Evolutionary conservation across 2,888 invertebrate genomes (phyloP).

Genomic region (Drosophila yooni): DNA sequence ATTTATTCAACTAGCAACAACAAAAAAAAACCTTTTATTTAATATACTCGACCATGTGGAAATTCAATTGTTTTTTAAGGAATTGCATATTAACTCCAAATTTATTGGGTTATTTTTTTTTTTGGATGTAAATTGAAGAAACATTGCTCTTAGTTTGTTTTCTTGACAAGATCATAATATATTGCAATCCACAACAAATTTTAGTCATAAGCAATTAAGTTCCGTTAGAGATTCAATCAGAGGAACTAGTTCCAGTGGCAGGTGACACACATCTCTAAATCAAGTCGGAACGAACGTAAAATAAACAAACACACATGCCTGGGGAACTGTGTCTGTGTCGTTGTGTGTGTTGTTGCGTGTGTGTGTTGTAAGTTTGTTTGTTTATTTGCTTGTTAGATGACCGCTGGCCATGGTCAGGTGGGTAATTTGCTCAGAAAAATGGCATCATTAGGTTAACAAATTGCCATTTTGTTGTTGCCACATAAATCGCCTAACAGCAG

Average conservation of each 20-base stretch:
- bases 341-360: neutral
- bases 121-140: neutral
- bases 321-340: neutral
- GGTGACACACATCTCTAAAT: constrained; percentile 8
- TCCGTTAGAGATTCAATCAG: neutral
- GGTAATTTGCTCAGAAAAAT: constrained; percentile 76
- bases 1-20: neutral
- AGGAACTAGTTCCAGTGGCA: constrained; percentile 17
- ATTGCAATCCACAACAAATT: neutral
- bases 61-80: neutral
- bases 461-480: constrained; percentile 63
- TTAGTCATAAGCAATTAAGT: neutral
- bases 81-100: neutral
- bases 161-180: neutral
- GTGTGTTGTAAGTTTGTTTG: constrained; percentile 43
- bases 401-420: constrained; percentile 60
- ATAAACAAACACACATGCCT: constrained; percentile 27
- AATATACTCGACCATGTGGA: neutral
- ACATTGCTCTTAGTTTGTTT: neutral
- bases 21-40: too few species aligned
- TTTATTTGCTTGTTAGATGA: constrained; percentile 58
- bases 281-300: constrained; percentile 12
- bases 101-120: neutral
- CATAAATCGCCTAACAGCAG: constrained; percentile 54
- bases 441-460: constrained; percentile 75